These are phyloP conservation scores for Cataglyphis altisquamis DNA, from an alignment of 2,888 invertebrate genomes.

Conservation along the genomic window DNA sequence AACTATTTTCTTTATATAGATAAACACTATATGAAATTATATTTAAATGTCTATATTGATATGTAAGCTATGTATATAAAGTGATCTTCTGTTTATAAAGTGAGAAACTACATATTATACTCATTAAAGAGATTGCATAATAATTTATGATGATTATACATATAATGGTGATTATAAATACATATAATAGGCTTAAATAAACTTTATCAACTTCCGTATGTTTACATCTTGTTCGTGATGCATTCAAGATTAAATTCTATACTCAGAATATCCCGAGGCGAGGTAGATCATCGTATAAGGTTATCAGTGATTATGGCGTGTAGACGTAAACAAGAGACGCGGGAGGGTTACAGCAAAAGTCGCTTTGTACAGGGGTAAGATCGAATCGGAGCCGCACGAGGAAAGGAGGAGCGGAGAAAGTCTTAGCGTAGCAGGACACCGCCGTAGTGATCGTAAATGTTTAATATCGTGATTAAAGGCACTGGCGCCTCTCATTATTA, in stretches of 20 bases:
- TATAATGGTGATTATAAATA: not conserved
- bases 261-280: conserved; percentile 34
- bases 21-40: not conserved
- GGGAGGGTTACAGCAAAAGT: conserved; percentile 50
- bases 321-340: conserved; percentile 71
- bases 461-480: conserved; percentile 86
- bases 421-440: conserved; percentile 75
- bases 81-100: not conserved
- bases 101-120: not conserved
- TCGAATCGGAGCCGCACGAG: conserved; percentile 73
- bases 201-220: not conserved
- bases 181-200: not conserved
- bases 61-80: not conserved
- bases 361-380: conserved; percentile 72
- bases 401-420: conserved; percentile 63
- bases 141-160: not conserved
- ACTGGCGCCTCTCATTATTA: conserved; percentile 85
- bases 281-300: conserved; percentile 66
- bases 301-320: conserved; percentile 68
- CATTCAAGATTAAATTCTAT: conserved; percentile 10
- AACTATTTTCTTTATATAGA: not conserved
- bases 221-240: conserved; percentile 24
- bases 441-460: conserved; percentile 84
- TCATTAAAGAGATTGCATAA: not conserved
- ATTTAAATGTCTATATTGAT: not conserved